Conservation (phyloP, 2,888 invertebrate genomes). For the Leptothorax acervorum region DNA sequence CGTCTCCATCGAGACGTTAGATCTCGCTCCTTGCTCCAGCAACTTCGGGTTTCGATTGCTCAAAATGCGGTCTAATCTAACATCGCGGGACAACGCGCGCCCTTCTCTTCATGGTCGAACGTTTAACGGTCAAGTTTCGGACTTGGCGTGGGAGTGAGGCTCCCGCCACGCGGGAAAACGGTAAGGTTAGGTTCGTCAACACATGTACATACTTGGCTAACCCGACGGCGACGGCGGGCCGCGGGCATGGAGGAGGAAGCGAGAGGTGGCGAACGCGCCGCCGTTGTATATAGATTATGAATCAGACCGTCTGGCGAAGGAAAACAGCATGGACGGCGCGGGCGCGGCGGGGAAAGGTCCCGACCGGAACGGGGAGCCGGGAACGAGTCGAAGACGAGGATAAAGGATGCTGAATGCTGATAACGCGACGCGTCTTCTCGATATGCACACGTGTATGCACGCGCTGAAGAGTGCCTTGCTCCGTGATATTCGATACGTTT, state of each 20-base stretch:
- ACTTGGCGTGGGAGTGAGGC: neutral
- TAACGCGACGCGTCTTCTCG: neutral
- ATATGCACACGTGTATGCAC: neutral
- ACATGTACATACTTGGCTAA: conserved; percentile 39
- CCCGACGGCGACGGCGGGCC: neutral
- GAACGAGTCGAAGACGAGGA: neutral
- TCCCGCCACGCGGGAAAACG: conserved; percentile 65
- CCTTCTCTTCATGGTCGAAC: neutral
- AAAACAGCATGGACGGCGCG: neutral
- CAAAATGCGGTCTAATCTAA: neutral
- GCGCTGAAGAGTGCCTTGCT: neutral
- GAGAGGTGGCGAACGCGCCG: conserved; percentile 15
- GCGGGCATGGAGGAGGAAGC: conserved; percentile 23
- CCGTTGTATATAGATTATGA: conserved; percentile 45
- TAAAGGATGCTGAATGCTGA: neutral
- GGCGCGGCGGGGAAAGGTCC: neutral
- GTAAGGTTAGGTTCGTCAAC: conserved; percentile 64
- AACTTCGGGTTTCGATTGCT: neutral
- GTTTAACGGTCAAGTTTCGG: conserved; percentile 22
- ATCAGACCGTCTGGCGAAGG: conserved; percentile 34
- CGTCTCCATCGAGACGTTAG: neutral
- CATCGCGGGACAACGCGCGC: neutral
- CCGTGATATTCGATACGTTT: neutral
- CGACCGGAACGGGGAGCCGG: neutral
- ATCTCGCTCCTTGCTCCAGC: neutral